Base-by-base conservation (phyloP, 2,113 vertebrate species). In the Lates calcarifer region DNA sequence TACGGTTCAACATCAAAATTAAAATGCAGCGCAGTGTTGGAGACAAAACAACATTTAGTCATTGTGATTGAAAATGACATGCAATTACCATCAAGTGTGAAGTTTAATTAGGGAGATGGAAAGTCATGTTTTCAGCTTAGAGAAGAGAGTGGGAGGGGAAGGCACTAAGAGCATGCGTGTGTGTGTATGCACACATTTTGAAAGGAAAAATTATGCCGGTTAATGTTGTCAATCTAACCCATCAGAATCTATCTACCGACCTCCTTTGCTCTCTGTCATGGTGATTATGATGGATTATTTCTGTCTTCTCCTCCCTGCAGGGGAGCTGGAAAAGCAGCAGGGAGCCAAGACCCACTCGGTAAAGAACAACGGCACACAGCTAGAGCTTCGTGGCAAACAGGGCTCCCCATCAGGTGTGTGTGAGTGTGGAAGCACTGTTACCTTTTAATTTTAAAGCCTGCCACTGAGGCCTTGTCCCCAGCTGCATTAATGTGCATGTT, bases 311-410 rank as follows among this genome's bases (percentile, higher is more conserved):
- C 65, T 83, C 71, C 87, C 67, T 80, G 20, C 76, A 99, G 98
- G 98, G 98, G 98, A 99, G 85, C 92, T 99, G 89, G 98, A 99
- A 88, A 99, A 97, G 90, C 98, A 99, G 89, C 98, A 98, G 86
- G 97, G 97, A 24, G 88, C 94, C 65, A 98, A 97, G 93, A 89
- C 94, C 0, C 95, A 96, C 74, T 94, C 97, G 1, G 93, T 96
- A 85, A 98, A 96, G 90, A 95, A 95, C 1, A 95, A 95, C 0
- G 96, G 96, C 87, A 95, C 96, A 64, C 98, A 97, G 92, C 93
- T 96, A 80, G 97, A 98, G 72, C 91, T 96, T 24, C 96, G 96
- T 33, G 94, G 94, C 33, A 98, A 97, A 92, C 96, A 93, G 93
- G 94, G 92, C 82, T 98, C 96, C 71, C 96, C 96, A 65, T 95